Percentiles rank a stretch among this genome's conserved stretches.
Evolutionary conservation across 2,797 vertebrate species (phyloP).

Genomic region (Myotis pilosus): DNA sequence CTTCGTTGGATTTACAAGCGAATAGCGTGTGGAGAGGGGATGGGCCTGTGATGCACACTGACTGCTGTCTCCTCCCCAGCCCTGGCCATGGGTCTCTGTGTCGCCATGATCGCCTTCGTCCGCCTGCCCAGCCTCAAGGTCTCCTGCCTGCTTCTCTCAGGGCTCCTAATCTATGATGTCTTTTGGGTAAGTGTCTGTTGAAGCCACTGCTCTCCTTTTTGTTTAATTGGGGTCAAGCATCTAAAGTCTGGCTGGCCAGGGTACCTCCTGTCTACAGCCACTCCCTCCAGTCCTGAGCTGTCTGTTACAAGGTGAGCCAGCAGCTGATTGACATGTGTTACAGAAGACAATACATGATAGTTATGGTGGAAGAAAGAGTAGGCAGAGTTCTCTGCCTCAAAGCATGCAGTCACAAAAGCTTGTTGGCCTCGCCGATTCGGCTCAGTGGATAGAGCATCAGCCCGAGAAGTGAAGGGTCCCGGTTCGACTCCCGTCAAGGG

Average conservation of each 20-base stretch:
- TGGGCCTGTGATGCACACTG: neutral
- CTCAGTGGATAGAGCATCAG: no score
- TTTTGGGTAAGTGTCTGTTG: conserved; percentile 94
- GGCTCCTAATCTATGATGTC: conserved; percentile 98
- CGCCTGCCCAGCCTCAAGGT: conserved; percentile 99
- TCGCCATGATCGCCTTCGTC: conserved; percentile 99
- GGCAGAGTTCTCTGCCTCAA: no score
- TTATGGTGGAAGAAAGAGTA: neutral
- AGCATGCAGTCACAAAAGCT: neutral
- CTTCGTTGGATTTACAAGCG: neutral
- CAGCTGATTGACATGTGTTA: accelerated
- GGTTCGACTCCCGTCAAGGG: no score
- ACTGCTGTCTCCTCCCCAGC: conserved; percentile 83
- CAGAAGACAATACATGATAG: neutral
- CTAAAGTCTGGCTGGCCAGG: neutral
- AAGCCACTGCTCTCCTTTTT: conserved; percentile 11
- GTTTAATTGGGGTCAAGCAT: neutral
- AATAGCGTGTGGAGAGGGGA: neutral
- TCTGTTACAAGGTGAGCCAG: neutral
- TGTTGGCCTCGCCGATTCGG: neutral
- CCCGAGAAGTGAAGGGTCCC: no score
- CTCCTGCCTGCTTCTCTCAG: conserved; percentile 97
- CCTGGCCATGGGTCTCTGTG: conserved; percentile 98
- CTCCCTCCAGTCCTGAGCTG: neutral
- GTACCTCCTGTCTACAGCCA: neutral